Percentiles rank a stretch among this genome's conserved stretches.
Conservation (phyloP, 2,888 invertebrate species). For the Taphrorychus bicolor region DNA sequence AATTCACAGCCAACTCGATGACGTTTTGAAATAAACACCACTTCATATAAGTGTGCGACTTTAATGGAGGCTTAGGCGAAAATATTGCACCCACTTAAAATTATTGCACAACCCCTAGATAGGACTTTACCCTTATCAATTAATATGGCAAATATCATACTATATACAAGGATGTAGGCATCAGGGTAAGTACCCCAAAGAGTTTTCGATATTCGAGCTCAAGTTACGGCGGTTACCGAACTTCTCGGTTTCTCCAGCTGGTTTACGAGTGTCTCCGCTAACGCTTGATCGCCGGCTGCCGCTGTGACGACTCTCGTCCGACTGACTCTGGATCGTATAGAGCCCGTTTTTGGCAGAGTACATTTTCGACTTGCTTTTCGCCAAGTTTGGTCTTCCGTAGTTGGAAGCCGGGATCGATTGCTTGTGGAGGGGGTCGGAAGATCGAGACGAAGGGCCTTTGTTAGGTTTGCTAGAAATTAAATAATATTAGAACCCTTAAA, state of each 20-base stretch:
- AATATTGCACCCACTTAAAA: slow-evolving; percentile 3
- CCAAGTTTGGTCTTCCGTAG: slow-evolving; percentile 28
- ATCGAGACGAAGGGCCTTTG: slow-evolving; percentile 28
- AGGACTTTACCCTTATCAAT: neutral
- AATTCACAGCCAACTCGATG: no score
- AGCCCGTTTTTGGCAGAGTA: slow-evolving; percentile 59
- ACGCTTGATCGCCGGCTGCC: slow-evolving; percentile 48
- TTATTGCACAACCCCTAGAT: slow-evolving; percentile 19
- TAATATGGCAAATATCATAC: slow-evolving; percentile 19
- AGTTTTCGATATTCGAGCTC: slow-evolving; percentile 68
- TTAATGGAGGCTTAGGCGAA: neutral
- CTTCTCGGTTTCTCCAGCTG: slow-evolving; percentile 45
- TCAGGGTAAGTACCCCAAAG: slow-evolving; percentile 69
- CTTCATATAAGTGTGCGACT: neutral
- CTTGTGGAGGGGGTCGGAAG: slow-evolving; percentile 14
- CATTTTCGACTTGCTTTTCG: slow-evolving; percentile 46
- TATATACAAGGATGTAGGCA: neutral
- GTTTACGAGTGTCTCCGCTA: slow-evolving; percentile 44
- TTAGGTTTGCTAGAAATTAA: slow-evolving; percentile 38
- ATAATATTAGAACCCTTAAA: neutral
- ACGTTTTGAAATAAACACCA: no score
- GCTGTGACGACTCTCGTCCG: slow-evolving; percentile 55
- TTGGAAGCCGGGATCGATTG: slow-evolving; percentile 13
- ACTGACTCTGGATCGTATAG: slow-evolving; percentile 60
- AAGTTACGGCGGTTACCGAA: slow-evolving; percentile 32